Conservation (phyloP, 2,888 invertebrate species). For the Drosophila paramelanica region DNA sequence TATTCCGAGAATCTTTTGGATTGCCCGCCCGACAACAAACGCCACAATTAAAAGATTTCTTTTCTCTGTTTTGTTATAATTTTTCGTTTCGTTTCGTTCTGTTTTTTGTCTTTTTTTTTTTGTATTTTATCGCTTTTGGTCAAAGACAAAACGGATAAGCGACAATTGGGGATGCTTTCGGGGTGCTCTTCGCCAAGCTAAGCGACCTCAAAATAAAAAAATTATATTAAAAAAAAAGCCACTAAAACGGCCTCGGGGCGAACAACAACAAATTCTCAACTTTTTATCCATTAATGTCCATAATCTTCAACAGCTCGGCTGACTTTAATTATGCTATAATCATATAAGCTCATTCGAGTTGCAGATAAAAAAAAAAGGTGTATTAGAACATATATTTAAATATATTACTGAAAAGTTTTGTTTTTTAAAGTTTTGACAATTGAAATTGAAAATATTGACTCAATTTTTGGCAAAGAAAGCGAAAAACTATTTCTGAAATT, state of each 20-base stretch:
- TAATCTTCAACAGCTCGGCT: conserved; percentile 36
- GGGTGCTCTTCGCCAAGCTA: conserved; percentile 43
- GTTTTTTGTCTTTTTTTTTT: conserved; percentile 7
- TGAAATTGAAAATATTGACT: too few species aligned
- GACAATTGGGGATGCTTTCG: conserved; percentile 11
- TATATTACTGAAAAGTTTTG: too few species aligned
- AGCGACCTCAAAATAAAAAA: conserved; percentile 44
- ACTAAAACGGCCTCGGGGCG: conserved; percentile 25
- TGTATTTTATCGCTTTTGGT: conserved; percentile 3
- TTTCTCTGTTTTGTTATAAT: conserved; percentile 32
- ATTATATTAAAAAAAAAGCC: conserved; percentile 27
- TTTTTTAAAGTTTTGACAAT: too few species aligned
- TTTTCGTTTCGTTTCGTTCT: conserved; percentile 10
- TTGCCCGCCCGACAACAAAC: conserved; percentile 54
- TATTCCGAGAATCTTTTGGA: conserved; percentile 77
- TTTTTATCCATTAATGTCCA: conserved; percentile 28
- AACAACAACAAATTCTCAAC: not conserved
- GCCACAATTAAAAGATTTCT: conserved; percentile 73
- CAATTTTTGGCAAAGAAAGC: too few species aligned
- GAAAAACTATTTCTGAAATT: too few species aligned
- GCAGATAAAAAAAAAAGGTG: not conserved
- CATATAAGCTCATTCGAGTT: conserved; percentile 11
- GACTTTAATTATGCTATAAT: conserved; percentile 16
- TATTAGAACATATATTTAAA: not conserved
- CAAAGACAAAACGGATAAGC: conserved; percentile 39